Percentiles rank a stretch among this genome's conserved stretches.
Conservation (phyloP, 2,113 vertebrate genomes). For the Caranx ignobilis region DNA sequence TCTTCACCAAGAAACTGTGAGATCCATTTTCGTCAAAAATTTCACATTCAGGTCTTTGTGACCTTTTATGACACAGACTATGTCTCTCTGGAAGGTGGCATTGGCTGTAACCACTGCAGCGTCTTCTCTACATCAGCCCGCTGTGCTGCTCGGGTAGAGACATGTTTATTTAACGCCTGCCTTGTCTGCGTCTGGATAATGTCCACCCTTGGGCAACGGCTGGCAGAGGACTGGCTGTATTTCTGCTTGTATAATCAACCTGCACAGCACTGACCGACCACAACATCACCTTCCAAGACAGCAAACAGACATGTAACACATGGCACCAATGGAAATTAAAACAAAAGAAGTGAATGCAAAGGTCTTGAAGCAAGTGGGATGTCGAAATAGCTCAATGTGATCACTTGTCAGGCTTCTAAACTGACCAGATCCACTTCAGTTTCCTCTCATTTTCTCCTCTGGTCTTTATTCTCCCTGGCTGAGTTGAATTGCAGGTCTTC, state of each 20-base stretch:
- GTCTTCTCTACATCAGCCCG: slow-evolving; percentile 48
- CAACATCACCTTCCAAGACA: slow-evolving; percentile 43
- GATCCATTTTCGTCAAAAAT: background rate
- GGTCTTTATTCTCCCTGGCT: background rate
- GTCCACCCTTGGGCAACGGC: slow-evolving; percentile 55
- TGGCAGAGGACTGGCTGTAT: slow-evolving; percentile 66
- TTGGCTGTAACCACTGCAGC: slow-evolving; percentile 1
- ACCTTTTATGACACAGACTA: slow-evolving; percentile 9
- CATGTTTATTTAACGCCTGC: slow-evolving; percentile 72
- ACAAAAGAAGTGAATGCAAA: slow-evolving; percentile 1
- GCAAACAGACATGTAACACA: slow-evolving; percentile 42
- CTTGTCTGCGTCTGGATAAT: slow-evolving; percentile 63
- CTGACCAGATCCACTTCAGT: slow-evolving; percentile 16
- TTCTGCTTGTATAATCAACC: slow-evolving; percentile 72
- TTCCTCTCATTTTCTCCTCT: background rate
- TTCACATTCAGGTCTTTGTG: slow-evolving; percentile 2
- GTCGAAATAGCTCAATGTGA: background rate
- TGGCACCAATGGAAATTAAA: slow-evolving; percentile 23
- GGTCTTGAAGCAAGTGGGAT: background rate
- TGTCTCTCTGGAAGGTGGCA: slow-evolving; percentile 27
- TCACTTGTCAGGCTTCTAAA: background rate
- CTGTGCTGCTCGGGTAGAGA: slow-evolving; percentile 49
- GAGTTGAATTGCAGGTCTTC: slow-evolving; percentile 20
- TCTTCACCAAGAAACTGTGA: background rate
- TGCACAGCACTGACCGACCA: slow-evolving; percentile 53